Evolutionary conservation across 2,888 invertebrate species (phyloP).

Genomic region (Phortica magna): DNA sequence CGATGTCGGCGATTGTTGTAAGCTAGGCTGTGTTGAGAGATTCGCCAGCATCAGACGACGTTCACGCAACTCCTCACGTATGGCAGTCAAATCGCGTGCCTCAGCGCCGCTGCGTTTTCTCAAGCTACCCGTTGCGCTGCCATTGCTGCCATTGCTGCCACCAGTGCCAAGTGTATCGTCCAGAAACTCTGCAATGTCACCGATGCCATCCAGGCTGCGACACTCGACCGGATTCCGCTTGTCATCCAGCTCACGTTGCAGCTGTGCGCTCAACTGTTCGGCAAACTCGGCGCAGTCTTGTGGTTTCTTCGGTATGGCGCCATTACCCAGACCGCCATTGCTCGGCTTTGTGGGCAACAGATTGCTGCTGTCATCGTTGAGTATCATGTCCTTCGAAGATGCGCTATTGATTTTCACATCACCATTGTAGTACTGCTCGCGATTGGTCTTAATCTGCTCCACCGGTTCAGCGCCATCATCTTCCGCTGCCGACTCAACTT

Average conservation of each 20-base stretch:
- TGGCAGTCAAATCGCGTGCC: constrained; percentile 64
- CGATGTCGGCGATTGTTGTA: constrained; percentile 75
- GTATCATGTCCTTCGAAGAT: constrained; percentile 62
- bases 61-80: constrained; percentile 77
- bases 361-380: constrained; percentile 70
- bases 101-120: constrained; percentile 69
- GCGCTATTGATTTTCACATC: constrained; percentile 62
- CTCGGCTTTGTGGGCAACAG: constrained; percentile 56
- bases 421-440: constrained; percentile 58
- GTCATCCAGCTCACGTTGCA: constrained; percentile 87
- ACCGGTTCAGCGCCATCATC: constrained; percentile 46
- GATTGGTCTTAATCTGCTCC: constrained; percentile 52
- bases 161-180: constrained; percentile 49
- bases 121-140: constrained; percentile 41
- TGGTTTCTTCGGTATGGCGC: constrained; percentile 62
- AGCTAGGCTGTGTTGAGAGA: constrained; percentile 75
- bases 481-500: constrained; percentile 25
- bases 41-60: constrained; percentile 77
- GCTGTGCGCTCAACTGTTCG: constrained; percentile 88
- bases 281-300: constrained; percentile 88
- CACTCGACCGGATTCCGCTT: constrained; percentile 69
- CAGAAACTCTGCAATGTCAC: constrained; percentile 67
- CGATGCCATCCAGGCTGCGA: constrained; percentile 72
- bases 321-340: constrained; percentile 44
- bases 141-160: constrained; percentile 30